phyloP scores from a whole-genome alignment of 1,140 invertebrate species.

The Apis mellifera region DNA sequence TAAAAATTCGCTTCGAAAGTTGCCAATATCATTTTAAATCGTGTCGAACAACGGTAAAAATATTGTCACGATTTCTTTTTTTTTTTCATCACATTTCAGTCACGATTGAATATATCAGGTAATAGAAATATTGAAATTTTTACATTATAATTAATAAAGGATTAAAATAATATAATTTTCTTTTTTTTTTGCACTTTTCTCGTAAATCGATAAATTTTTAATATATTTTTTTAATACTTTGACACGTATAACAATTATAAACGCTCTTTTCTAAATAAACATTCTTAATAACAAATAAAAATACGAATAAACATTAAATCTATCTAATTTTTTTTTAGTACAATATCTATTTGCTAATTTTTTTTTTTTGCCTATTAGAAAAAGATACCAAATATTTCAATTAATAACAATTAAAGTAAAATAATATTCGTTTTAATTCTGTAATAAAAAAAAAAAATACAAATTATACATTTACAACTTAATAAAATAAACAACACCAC shows the following conservation, averaged over 20 bases:
- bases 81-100: background rate
- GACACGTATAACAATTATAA: constrained; percentile 13
- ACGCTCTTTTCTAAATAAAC: constrained; percentile 2
- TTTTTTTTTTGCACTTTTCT: background rate
- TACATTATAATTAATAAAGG: background rate
- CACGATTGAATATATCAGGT: too few relatives aligned
- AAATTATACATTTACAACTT: background rate
- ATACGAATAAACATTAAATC: background rate
- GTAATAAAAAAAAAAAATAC: background rate
- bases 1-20: background rate
- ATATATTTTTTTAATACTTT: background rate
- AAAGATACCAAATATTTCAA: background rate
- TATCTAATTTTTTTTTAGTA: background rate
- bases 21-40: background rate
- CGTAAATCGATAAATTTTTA: background rate
- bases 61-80: constrained; percentile 31
- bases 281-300: background rate
- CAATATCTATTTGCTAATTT: background rate
- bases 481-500: background rate
- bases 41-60: constrained; percentile 11
- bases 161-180: background rate
- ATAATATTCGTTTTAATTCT: background rate
- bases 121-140: background rate
- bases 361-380: background rate
- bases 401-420: background rate